Evolutionary conservation across 2,113 vertebrate genomes (phyloP).

Genomic region (Ochotona curzoniae): DNA sequence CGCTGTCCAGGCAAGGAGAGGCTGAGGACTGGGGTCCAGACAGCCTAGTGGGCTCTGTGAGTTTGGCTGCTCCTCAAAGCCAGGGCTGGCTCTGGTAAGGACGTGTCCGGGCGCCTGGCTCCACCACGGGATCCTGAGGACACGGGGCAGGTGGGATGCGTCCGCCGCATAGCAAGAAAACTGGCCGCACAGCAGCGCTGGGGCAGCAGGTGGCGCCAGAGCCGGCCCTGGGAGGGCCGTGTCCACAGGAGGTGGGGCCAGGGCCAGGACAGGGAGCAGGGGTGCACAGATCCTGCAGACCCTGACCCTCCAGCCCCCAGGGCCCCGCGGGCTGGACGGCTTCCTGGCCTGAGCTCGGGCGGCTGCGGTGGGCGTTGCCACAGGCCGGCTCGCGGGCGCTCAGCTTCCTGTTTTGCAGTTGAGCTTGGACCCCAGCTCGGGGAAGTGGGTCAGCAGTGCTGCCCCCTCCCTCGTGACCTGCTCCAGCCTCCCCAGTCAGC

Average conservation of each 20-base stretch:
- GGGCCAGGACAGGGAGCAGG: background rate
- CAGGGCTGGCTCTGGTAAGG: too few relatives aligned
- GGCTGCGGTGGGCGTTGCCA: constrained; percentile 14
- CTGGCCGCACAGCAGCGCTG: accelerated
- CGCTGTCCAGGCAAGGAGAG: too few relatives aligned
- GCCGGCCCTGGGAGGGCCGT: background rate
- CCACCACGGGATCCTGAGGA: too few relatives aligned
- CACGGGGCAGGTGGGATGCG: too few relatives aligned
- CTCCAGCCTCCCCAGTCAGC: too few relatives aligned
- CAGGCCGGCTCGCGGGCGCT: background rate
- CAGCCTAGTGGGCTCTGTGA: too few relatives aligned
- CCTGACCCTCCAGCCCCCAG: background rate
- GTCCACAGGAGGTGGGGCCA: too few relatives aligned
- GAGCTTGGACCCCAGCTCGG: background rate
- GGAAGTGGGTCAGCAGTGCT: background rate
- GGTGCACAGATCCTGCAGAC: accelerated
- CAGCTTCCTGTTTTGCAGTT: background rate
- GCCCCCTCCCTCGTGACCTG: too few relatives aligned
- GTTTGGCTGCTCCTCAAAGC: too few relatives aligned
- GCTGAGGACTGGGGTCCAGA: too few relatives aligned
- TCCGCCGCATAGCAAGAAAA: too few relatives aligned
- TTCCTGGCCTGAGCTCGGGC: background rate
- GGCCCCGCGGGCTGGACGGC: background rate
- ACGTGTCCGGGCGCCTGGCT: too few relatives aligned
- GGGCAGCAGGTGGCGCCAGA: constrained; percentile 67